Base-by-base conservation (phyloP, 2,113 vertebrate species). In the Terrapene triunguis region DNA sequence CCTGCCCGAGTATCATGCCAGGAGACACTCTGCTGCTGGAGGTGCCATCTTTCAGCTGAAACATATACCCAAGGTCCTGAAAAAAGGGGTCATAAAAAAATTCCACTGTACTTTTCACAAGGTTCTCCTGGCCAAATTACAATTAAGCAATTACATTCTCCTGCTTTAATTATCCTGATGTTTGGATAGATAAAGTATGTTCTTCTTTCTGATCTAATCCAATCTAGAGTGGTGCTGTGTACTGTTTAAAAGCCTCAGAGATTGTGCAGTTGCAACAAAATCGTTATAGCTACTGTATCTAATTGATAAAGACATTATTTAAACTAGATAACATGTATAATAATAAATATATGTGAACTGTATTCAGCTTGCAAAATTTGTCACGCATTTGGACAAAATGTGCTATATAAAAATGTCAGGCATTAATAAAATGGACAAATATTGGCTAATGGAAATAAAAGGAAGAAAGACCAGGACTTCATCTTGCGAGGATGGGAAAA, bases 131-230 rank as follows among this genome's bases (percentile, higher is more conserved):
- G 76, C 4, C 32, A 81, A 87, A 93, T 76, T 5, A 93, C 87
- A 86, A 92, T 24, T 9, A 85, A 13, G 25, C 57, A 94, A 93
- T 92, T 95, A 74, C 27, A 76, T 92, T 94, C 21, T 93, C 59
- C 91, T 95, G n/a, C 82, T 48, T 87, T 89, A 93, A 95, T 94
- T 96, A 92, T 82, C 78, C 90, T 82, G 11, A 94, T 90, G 82
- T 54, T 80, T 85, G 54, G 89, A 69, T 38, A 69, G 65, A 38
- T 96, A 94, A 91, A 1, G 0, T 3, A 10, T 27, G 24, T 44
- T 91, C 84, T 91, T 93, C 19, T 6, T 85, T 93, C 79, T 81
- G 74, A 80, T 57, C 6, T 21, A 78, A 89, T 47, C 25, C 90
- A 4, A 27, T 89, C 21, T 85, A 22, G 89, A 90, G 51, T 47